Conservation (phyloP, 2,113 vertebrate species). For the Paraplagusia blochii region DNA sequence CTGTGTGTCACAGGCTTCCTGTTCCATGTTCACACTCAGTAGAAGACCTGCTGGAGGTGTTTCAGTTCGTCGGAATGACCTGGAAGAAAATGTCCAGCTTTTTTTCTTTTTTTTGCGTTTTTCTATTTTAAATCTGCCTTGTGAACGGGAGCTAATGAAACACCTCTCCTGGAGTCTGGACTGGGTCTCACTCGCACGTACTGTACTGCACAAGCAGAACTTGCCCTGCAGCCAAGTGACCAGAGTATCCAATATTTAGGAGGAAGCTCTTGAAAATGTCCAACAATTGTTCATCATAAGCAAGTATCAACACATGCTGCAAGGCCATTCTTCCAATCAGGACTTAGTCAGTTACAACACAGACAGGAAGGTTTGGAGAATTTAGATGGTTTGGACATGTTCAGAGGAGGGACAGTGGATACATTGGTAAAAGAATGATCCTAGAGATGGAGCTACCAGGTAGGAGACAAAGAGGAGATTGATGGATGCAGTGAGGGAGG, state of each 20-base stretch:
- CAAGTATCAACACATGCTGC: no score
- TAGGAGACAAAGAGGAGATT: no score
- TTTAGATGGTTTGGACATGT: no score
- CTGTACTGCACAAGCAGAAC: neutral
- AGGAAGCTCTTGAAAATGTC: neutral
- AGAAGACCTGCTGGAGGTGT: neutral
- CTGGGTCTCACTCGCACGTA: slow-evolving; percentile 28
- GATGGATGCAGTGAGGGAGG: no score
- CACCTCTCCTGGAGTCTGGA: slow-evolving; percentile 36
- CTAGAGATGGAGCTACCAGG: no score
- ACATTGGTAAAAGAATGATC: no score
- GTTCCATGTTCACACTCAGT: slow-evolving; percentile 11
- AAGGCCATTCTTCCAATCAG: no score
- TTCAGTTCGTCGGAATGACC: neutral
- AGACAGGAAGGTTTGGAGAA: no score
- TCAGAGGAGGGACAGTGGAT: no score
- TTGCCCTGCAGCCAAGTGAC: neutral
- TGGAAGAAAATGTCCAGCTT: neutral
- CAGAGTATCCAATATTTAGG: no score
- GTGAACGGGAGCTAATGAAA: slow-evolving; percentile 37
- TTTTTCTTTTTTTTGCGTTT: slow-evolving; percentile 5
- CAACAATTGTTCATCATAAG: neutral
- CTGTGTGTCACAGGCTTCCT: slow-evolving; percentile 25
- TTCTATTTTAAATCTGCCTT: neutral
- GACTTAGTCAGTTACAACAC: no score